Evolutionary conservation across 37 sponge, comb jelly and placozoan species (phyloP).

Genomic region (Tethya wilhelma): DNA sequence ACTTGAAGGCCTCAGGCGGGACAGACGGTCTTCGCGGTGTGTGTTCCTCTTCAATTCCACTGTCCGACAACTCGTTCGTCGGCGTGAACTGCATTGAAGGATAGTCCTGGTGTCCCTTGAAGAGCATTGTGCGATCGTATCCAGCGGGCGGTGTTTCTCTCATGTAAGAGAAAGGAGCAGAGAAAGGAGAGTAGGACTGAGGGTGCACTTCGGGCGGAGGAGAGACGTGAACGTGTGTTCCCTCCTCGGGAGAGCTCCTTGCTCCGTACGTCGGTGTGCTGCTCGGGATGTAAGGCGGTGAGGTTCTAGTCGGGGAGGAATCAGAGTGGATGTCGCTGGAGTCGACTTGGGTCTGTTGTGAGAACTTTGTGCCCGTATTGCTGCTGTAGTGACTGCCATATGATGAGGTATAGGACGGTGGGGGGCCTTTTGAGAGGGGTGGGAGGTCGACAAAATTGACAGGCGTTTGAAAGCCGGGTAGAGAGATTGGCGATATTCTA

Average conservation of each 20-base stretch:
- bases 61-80: slow-evolving; percentile 53
- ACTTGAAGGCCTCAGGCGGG: slow-evolving; percentile 94
- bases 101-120: not conserved
- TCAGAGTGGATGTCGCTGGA: slow-evolving; percentile 25
- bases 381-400: not conserved
- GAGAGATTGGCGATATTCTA: slow-evolving; percentile 44
- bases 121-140: slow-evolving; percentile 10
- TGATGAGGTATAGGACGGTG: slow-evolving; percentile 11
- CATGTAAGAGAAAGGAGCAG: slow-evolving; percentile 45
- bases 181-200: slow-evolving; percentile 73
- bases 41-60: slow-evolving; percentile 78
- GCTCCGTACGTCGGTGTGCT: slow-evolving; percentile 25
- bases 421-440: slow-evolving; percentile 23
- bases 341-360: slow-evolving; percentile 5
- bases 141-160: slow-evolving; percentile 21
- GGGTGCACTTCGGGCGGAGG: slow-evolving; percentile 77
- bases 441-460: slow-evolving; percentile 33
- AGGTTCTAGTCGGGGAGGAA: slow-evolving; percentile 56
- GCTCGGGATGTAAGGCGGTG: slow-evolving; percentile 26
- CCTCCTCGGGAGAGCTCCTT: slow-evolving; percentile 14
- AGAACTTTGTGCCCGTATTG: not conserved
- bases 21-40: slow-evolving; percentile 59
- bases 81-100: slow-evolving; percentile 8
- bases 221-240: slow-evolving; percentile 66
- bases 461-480: slow-evolving; percentile 41